Evolutionary conservation across 2,113 vertebrate genomes (phyloP).

Genomic region (Hypocryptadius cinnamomeus): DNA sequence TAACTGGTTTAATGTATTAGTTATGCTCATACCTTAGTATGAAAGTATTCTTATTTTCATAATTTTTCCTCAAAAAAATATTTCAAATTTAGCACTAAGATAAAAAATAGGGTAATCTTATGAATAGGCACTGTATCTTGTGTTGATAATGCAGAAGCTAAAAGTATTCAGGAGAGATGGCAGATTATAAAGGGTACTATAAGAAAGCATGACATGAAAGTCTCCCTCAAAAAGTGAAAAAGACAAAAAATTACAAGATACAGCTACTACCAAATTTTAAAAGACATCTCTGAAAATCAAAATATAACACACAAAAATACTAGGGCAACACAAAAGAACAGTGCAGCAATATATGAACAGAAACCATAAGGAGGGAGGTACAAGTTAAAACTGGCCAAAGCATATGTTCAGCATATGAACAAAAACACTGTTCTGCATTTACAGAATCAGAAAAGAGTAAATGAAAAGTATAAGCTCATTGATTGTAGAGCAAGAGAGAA

Average conservation of each 20-base stretch:
- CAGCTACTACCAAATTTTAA: neutral
- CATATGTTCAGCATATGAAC: neutral
- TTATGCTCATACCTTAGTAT: neutral
- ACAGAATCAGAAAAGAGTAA: neutral
- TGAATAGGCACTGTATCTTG: neutral
- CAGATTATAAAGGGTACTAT: neutral
- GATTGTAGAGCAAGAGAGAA: neutral
- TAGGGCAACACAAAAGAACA: neutral
- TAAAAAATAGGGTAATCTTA: neutral
- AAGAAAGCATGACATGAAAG: neutral
- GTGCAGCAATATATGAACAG: neutral
- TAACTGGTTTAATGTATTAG: neutral
- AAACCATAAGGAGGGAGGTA: neutral
- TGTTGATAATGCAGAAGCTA: neutral
- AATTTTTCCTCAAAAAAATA: neutral
- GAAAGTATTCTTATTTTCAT: neutral
- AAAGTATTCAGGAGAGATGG: neutral
- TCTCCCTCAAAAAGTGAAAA: neutral
- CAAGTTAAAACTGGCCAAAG: neutral
- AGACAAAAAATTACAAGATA: neutral
- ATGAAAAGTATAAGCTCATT: neutral
- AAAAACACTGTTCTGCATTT: neutral
- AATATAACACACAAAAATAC: neutral
- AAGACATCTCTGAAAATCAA: neutral
- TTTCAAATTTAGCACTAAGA: neutral